A percentile compares a stretch with the other conserved stretches of the same genome.
Conservation (phyloP, 1,140 invertebrate genomes). For the Papilio glaucus region DNA sequence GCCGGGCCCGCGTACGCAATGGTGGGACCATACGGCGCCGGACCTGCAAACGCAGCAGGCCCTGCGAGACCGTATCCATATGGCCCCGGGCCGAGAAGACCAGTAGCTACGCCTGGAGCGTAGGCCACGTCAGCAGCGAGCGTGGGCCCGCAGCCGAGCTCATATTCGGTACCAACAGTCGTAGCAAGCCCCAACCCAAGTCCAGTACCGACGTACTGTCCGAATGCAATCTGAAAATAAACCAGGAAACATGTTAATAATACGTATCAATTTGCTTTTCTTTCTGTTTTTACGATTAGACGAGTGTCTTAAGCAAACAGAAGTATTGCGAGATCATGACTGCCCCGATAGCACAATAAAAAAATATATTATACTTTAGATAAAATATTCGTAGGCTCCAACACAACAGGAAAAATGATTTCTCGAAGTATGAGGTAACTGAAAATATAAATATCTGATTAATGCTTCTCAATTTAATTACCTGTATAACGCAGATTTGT, state of each 20-base stretch:
- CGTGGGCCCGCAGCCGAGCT: constrained; percentile 11
- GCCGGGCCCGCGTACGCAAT: constrained; percentile 26
- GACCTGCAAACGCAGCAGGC: neutral
- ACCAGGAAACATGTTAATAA: neutral
- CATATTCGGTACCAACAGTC: constrained; percentile 1
- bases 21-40: neutral
- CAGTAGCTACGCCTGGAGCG: constrained; percentile 1
- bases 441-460: too few relatives aligned
- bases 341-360: too few relatives aligned
- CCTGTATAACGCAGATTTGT: constrained; percentile 8
- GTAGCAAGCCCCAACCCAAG: neutral
- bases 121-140: neutral
- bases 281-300: too few relatives aligned
- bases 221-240: constrained; percentile 15
- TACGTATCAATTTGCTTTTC: too few relatives aligned
- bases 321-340: too few relatives aligned
- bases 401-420: too few relatives aligned
- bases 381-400: too few relatives aligned
- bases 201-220: neutral
- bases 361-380: too few relatives aligned
- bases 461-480: neutral
- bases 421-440: too few relatives aligned
- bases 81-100: constrained; percentile 4
- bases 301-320: too few relatives aligned
- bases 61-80: neutral